These are phyloP conservation scores for Diplodus sargus DNA, from an alignment of 2,797 vertebrate species.

Conservation along the genomic window DNA sequence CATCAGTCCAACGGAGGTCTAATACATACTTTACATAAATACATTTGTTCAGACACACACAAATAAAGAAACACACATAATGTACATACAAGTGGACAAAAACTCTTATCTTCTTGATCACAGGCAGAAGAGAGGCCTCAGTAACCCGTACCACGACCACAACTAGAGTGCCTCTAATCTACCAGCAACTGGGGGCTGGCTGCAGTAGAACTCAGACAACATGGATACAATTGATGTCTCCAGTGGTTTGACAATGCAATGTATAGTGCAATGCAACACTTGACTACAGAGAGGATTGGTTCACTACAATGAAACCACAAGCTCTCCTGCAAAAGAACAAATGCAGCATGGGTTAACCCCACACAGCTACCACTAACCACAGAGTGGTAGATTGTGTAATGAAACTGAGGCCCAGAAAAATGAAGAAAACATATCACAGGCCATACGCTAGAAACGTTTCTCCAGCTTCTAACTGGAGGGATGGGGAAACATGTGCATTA, in stretches of 20 bases:
- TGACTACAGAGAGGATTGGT: constrained; percentile 47
- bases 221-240: constrained; percentile 53
- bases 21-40: neutral
- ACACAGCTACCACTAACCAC: constrained; percentile 53
- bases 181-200: constrained; percentile 40
- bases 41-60: constrained; percentile 15
- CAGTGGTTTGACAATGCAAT: constrained; percentile 55
- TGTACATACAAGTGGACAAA: constrained; percentile 6
- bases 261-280: constrained; percentile 48
- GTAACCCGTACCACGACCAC: constrained; percentile 30
- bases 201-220: constrained; percentile 48
- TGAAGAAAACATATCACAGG: constrained; percentile 45
- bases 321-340: constrained; percentile 50
- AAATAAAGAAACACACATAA: constrained; percentile 13
- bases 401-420: constrained; percentile 42
- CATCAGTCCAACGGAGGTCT: neutral
- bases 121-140: constrained; percentile 19
- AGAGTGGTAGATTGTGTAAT: constrained; percentile 50
- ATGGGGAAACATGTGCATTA: neutral
- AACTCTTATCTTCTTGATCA: constrained; percentile 21
- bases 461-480: neutral
- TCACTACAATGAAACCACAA: constrained; percentile 65
- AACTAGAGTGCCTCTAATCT: constrained; percentile 43
- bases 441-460: constrained; percentile 10
- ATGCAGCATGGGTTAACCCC: constrained; percentile 45